phyloP scores from a whole-genome alignment of 2,113 vertebrate genomes.

The Dermatemys mawii region DNA sequence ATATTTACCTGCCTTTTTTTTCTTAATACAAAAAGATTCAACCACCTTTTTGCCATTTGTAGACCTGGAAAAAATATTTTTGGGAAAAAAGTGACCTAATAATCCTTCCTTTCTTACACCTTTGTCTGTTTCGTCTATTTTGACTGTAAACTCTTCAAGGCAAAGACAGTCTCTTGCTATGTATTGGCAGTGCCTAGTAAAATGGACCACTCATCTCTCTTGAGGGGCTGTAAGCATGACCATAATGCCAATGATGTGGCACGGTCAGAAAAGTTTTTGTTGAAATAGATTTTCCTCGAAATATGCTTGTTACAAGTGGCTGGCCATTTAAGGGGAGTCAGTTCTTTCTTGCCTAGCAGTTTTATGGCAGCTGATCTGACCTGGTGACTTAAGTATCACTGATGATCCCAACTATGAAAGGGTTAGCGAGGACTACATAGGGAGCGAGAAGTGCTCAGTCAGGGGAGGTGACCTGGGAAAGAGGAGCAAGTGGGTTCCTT shows the following conservation, averaged over 20 bases:
- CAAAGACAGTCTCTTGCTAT: not conserved
- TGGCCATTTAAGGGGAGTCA: not conserved
- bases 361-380: not conserved
- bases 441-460: not conserved
- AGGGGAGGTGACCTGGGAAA: not conserved
- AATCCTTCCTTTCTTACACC: not conserved
- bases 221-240: not conserved
- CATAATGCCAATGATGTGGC: not conserved
- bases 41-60: not conserved
- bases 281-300: not conserved
- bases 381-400: not conserved
- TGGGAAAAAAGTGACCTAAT: not conserved
- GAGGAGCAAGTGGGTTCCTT: not conserved
- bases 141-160: not conserved
- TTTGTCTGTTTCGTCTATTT: not conserved
- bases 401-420: not conserved
- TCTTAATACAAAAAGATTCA: not conserved
- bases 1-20: not conserved
- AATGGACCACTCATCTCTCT: not conserved
- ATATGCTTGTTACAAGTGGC: not conserved
- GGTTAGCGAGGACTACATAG: not conserved
- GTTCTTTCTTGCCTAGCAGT: not conserved
- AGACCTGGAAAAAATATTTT: not conserved
- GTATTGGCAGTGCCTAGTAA: not conserved
- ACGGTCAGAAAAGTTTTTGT: not conserved